Conservation (phyloP, 2,113 vertebrate species). For the Brachyhypopomus occidentalis region DNA sequence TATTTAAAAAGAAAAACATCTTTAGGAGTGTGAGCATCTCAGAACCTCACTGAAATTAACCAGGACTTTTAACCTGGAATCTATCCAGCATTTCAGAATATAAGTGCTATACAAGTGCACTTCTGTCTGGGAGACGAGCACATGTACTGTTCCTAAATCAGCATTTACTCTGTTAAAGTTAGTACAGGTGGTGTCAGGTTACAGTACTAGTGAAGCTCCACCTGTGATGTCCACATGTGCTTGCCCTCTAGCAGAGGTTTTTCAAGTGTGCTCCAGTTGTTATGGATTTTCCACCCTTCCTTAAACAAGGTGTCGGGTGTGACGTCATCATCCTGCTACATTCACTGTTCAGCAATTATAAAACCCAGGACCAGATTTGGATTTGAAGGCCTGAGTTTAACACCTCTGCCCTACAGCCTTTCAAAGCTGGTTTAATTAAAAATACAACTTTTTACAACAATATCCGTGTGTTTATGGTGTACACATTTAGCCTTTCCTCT, state of each 20-base stretch:
- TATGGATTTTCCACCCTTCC: no score
- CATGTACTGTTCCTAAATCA: not conserved
- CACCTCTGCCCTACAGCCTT: no score
- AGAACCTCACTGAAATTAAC: not conserved
- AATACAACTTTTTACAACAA: not conserved
- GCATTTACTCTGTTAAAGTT: not conserved
- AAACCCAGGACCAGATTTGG: no score
- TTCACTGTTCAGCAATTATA: no score
- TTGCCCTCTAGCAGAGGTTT: not conserved
- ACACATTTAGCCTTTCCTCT: conserved; percentile 28
- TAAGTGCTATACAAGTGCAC: not conserved
- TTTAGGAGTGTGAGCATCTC: not conserved
- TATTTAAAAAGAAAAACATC: not conserved
- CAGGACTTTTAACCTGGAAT: not conserved
- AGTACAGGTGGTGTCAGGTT: not conserved
- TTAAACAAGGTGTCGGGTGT: no score
- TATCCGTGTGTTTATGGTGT: not conserved
- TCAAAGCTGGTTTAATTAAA: not conserved
- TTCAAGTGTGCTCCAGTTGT: not conserved
- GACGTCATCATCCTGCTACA: no score
- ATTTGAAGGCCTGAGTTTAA: not conserved
- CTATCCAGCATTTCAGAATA: not conserved
- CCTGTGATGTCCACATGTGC: not conserved
- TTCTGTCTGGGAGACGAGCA: not conserved
- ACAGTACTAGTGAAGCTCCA: not conserved